Evolutionary conservation across 2,113 vertebrate genomes (phyloP), one percentile per base, ranked within the genome.

Genomic region (Podilymbus podiceps): DNA sequence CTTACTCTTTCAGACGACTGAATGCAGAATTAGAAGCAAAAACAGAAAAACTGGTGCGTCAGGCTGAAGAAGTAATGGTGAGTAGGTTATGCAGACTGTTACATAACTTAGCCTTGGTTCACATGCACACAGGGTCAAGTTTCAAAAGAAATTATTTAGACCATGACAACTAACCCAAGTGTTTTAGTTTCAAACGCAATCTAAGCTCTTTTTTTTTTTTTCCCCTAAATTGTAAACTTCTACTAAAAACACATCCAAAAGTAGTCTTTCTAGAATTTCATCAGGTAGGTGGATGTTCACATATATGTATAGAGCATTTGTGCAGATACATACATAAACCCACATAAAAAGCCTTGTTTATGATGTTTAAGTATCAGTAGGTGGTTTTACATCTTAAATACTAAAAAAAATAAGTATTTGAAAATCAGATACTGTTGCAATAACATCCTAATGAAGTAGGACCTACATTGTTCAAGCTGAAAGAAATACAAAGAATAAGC

Each of bases 11-110:
- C 91, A 99, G 99, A 94, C 97, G 97, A 85, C 84, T 99, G 86
- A 99, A 99, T 98, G 99, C 98, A 97, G 98, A 99, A 96, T 96
- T 99, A 62, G 99, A 99, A 94, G 99, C 99, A 93, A 99, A 99
- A 98, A 98, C 99, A 89, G 98, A 98, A 89, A 98, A 98, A 87
- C 49, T 99, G 55, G 98, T 99, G 44, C 98, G 92, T 84, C 98
- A 99, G 95, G 99, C 99, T 64, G 99, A 99, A 68, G 98, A 99
- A 97, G 97, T 99, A 58, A 98, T 99, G 98, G 99, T 99, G 97
- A 98, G 98, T 97, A 93, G 42, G 89, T 88, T 53, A 55, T 35
- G 18, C 22, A 71, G 79, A 12, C 67, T 79, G 35, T 78, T 90
- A 62, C 0, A 1, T 88, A 68, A 84, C 71, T 76, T 46, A 63